Evolutionary conservation across 2,888 invertebrate species (phyloP), one percentile per base, ranked within the genome.

Genomic region (Ischnus inquisitorius): DNA sequence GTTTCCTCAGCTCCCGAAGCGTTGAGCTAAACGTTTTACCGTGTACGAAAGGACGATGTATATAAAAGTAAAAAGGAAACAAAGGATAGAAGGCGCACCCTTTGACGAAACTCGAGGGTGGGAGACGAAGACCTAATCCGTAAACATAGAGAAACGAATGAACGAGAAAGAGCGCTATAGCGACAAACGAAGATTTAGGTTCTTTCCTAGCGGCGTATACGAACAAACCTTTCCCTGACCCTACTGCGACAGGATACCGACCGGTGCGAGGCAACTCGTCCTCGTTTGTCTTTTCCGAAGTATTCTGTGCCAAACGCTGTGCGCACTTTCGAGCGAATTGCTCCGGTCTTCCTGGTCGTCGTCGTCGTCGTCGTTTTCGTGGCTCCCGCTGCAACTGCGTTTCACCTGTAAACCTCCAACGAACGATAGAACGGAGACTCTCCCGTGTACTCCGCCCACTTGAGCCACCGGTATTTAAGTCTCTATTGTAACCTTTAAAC

Each of bases 401-500:
- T 84, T 84, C 84, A 84, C 84, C 84, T 79, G 82, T 84, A 77
- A 71, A 41, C 48, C 75, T 51, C 51, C 28, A 48, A 43, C 19
- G n/a, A 51, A 74, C 14, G 46, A 60, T 48, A 34, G 34, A n/a
- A 41, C 28, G 14, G 62, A 54, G 25, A 46, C 67, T 41, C 39
- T 68, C 14, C 16, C 51, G 51, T 10, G 54, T 81, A 22, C 83
- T 54, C 76, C 79, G 85, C 82, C 72, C 84, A 74, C 69, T 60
- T 19, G 68, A 57, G 71, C 84, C 83, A 84, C 83, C 74, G 86
- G 86, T 87, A 87, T 89, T 90, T 88, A 88, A 82, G 87, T 78
- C 48, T 69, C 84, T 79, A 90, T 92, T 92, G 91, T 92, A 60
- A 82, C 79, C 19, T 87, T 87, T 88, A 90, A 92, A 92, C 90